These are phyloP conservation scores for Acromyrmex charruanus DNA, from an alignment of 1,140 invertebrate genomes.

Conservation along the genomic window DNA sequence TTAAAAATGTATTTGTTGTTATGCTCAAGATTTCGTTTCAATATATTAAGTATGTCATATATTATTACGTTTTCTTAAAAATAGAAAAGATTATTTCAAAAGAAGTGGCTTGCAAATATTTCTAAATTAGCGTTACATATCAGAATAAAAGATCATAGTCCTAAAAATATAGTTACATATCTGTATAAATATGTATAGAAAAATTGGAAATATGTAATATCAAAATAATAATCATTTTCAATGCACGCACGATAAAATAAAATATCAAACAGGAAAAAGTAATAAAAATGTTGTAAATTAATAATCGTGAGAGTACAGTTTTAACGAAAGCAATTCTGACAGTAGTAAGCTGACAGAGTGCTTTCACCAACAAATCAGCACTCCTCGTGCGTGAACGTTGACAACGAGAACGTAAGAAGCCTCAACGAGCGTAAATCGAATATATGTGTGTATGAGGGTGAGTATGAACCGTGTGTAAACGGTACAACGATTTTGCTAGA, in stretches of 20 bases:
- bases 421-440: constrained; percentile 39
- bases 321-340: not conserved
- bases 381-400: constrained; percentile 37
- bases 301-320: not conserved
- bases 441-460: constrained; percentile 19
- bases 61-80: not conserved
- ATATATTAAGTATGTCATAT: not conserved
- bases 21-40: not conserved
- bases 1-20: not conserved
- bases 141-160: not conserved
- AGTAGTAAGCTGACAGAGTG: constrained; percentile 7
- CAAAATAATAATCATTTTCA: constrained; percentile 9
- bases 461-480: constrained; percentile 49
- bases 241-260: constrained; percentile 1
- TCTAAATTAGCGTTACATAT: not conserved
- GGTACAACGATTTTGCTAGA: constrained; percentile 79
- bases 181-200: not conserved
- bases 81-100: not conserved
- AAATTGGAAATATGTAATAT: constrained; percentile 16
- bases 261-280: not conserved
- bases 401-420: constrained; percentile 48
- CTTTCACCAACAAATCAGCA: constrained; percentile 14
- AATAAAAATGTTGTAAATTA: not conserved
- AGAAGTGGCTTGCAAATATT: not conserved
- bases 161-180: constrained; percentile 5